Percentiles rank a stretch among this genome's conserved stretches.
Evolutionary conservation across 37 sponge, comb jelly and placozoan species (phyloP).

Genomic region (Petrosia ficiformis): DNA sequence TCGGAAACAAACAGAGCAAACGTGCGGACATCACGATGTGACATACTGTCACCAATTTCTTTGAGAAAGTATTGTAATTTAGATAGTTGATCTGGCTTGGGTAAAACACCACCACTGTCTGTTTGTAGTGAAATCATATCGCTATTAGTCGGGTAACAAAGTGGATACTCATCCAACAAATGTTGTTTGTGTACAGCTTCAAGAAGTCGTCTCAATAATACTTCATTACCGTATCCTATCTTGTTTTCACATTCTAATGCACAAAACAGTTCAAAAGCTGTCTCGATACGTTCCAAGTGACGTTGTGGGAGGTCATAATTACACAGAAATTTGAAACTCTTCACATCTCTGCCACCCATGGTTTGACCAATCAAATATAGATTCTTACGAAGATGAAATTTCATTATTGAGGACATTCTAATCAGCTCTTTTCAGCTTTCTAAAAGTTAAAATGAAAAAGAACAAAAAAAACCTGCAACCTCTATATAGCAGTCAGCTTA

Average conservation of each 20-base stretch:
- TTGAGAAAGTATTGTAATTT: not conserved
- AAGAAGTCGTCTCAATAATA: not conserved
- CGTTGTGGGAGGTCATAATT: not conserved
- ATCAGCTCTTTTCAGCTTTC: too few species aligned
- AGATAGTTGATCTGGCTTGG: not conserved
- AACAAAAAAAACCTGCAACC: too few species aligned
- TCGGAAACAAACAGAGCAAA: not conserved
- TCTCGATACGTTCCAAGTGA: not conserved
- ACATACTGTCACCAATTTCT: not conserved
- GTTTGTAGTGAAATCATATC: not conserved
- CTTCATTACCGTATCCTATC: not conserved
- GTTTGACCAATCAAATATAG: not conserved
- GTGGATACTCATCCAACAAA: not conserved
- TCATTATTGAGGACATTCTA: not conserved
- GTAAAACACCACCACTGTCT: not conserved
- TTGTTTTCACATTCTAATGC: not conserved
- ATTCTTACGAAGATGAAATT: not conserved
- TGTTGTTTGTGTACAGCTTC: not conserved
- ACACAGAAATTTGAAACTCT: not conserved
- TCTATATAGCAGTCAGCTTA: too few species aligned
- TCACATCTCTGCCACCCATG: not conserved
- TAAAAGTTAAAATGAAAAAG: too few species aligned
- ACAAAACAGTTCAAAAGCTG: slow-evolving; percentile 12
- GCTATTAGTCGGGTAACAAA: not conserved
- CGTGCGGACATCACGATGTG: not conserved